These are phyloP conservation scores for Enteromius mattozi DNA, from an alignment of 2,797 vertebrate genomes.

Conservation along the genomic window DNA sequence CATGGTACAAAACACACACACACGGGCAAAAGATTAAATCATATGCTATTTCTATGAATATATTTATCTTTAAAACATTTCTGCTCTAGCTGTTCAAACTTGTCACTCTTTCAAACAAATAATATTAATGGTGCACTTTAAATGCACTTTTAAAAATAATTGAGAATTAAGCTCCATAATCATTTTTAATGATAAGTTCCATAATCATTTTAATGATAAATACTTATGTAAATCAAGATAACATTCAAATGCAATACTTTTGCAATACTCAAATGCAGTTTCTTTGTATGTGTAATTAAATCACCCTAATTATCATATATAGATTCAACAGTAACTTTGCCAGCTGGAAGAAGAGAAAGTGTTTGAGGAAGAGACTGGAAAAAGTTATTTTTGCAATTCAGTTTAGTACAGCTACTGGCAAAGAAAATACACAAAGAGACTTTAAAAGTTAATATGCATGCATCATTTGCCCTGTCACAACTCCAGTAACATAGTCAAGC, in stretches of 20 bases:
- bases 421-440: background rate
- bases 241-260: background rate
- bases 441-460: background rate
- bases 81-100: background rate
- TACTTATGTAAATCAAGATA: background rate
- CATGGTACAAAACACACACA: too few species aligned
- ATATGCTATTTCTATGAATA: background rate
- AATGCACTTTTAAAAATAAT: background rate
- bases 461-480: background rate
- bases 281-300: background rate
- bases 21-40: background rate
- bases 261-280: background rate
- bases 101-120: background rate
- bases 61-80: background rate
- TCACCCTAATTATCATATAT: background rate
- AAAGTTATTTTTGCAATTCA: background rate
- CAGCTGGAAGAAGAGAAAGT: background rate
- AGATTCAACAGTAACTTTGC: background rate
- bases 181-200: background rate
- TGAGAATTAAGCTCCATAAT: background rate
- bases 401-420: background rate
- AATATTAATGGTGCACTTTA: background rate
- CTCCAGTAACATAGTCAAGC: background rate
- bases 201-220: background rate
- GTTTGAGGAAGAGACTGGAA: background rate